Evolutionary conservation across 1,140 invertebrate species (phyloP), one percentile per base, ranked within the genome.

Genomic region (Probaryconus sp.): DNA sequence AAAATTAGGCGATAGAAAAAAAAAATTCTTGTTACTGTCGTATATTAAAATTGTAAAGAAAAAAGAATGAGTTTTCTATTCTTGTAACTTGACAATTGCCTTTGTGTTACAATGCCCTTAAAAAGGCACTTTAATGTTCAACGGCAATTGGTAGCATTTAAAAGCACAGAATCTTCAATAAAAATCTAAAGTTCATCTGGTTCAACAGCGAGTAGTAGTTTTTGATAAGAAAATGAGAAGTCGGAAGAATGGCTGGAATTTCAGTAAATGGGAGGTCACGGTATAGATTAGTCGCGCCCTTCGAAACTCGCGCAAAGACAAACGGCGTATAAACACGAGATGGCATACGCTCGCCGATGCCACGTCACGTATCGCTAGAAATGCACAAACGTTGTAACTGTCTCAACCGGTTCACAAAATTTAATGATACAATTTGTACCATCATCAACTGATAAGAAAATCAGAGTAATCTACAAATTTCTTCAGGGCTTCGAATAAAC

Each of bases 211-310:
- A 61, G 61, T 65, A 9, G n/a, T 16, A 11, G 45, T 45, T 47
- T 53, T 53, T 24, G 51, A 72, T 58, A 65, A 73, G 53, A 50
- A 20, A 31, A 3, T 4, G 42, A 58, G 11, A 38, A 60, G 18
- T 33, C 26, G 35, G 60, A 56, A 63, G 56, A 68, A 68, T 63
- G 31, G 42, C 50, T 65, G 55, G 24, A 50, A 64, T 72, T 72
- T 58, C 50, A 53, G 69, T 77, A 72, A 77, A 64, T 65, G 60
- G 74, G 68, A 76, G 75, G 65, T 69, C 58, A 58, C 20, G 43
- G 33, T 77, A 77, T 73, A 56, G 74, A 77, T 72, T 77, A 77
- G 68, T 77, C 63, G 68, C 74, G 74, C 74, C 74, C 74, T 77
- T 77, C 63, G 68, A 60, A 64, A 45, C 67, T 60, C 53, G 58